Conservation (phyloP, 2,888 invertebrate species). For the Drosophila aldrichi region DNA sequence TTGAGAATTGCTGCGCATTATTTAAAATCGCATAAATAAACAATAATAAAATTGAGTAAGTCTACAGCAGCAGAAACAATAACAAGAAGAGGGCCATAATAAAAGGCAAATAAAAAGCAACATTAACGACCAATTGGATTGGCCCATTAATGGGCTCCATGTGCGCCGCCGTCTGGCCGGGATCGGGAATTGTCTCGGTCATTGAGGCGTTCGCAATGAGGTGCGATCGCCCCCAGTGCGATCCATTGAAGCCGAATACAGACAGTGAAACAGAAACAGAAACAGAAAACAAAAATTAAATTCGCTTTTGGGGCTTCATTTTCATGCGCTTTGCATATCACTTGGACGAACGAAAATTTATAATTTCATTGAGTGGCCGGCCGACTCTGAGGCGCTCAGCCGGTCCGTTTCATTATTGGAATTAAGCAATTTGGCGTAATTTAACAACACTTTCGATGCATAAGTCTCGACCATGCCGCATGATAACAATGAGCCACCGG, state of each 20-base stretch:
- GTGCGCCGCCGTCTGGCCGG: constrained; percentile 43
- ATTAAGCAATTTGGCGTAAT: constrained; percentile 85
- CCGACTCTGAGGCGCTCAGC: constrained; percentile 13
- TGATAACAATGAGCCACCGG: constrained; percentile 69
- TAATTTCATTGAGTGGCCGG: constrained; percentile 76
- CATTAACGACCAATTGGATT: constrained; percentile 83
- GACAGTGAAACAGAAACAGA: constrained; percentile 20
- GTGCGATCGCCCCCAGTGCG: constrained; percentile 50
- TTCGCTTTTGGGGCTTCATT: constrained; percentile 50
- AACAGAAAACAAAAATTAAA: constrained; percentile 40
- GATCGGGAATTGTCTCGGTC: constrained; percentile 25
- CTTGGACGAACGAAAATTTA: constrained; percentile 67
- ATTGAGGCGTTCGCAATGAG: constrained; percentile 45
- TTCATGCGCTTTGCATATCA: constrained; percentile 75
- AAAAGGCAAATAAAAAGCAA: constrained; percentile 83
- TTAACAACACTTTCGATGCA: constrained; percentile 84
- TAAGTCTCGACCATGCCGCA: constrained; percentile 77
- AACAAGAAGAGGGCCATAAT: constrained; percentile 40
- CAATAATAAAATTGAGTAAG: constrained; percentile 78
- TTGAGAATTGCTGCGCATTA: constrained; percentile 72
- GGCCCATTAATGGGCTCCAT: constrained; percentile 78
- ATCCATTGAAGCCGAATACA: constrained; percentile 24
- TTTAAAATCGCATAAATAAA: constrained; percentile 82
- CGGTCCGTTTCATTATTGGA: constrained; percentile 81
- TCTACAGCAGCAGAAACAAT: constrained; percentile 41